Conservation (phyloP, 30 jellyfish, hydroid and myxozoan species). For the Aurelia aurita complex sp. Pacific region DNA sequence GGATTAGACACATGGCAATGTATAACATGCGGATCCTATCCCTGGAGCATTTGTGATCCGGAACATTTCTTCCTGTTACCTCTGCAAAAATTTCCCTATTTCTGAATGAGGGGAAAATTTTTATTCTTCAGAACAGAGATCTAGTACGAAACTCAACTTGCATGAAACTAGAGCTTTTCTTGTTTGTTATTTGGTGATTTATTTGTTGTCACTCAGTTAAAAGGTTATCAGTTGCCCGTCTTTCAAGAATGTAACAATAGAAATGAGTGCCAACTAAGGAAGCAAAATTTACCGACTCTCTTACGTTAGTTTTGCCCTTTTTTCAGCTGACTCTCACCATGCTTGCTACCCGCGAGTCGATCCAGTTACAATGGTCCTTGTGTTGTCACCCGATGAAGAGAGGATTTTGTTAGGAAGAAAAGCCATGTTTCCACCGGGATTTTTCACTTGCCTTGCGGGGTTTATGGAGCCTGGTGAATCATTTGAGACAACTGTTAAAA, state of each 20-base stretch:
- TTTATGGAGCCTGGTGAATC: constrained; percentile 83
- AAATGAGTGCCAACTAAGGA: not conserved
- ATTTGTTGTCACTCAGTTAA: too few species aligned
- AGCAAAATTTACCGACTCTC: not conserved
- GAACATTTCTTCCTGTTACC: too few species aligned
- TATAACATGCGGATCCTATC: too few species aligned
- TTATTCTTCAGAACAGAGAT: too few species aligned
- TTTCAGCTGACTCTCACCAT: constrained; percentile 40
- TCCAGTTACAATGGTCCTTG: constrained; percentile 73
- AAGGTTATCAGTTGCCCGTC: too few species aligned
- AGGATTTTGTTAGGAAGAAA: constrained; percentile 67
- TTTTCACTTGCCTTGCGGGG: constrained; percentile 83
- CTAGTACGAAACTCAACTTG: too few species aligned
- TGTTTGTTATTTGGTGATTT: too few species aligned
- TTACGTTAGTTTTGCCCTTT: not conserved
- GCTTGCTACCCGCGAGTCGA: constrained; percentile 86
- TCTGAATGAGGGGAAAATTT: too few species aligned
- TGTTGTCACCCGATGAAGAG: constrained; percentile 62
- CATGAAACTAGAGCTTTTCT: too few species aligned
- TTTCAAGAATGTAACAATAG: not conserved
- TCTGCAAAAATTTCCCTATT: too few species aligned
- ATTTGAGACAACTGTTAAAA: constrained; percentile 66
- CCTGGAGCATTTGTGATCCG: too few species aligned
- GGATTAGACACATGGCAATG: too few species aligned
- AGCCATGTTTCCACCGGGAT: constrained; percentile 58